These are phyloP conservation scores for Mellivora capensis DNA, from an alignment of 2,113 vertebrate species.

Conservation along the genomic window DNA sequence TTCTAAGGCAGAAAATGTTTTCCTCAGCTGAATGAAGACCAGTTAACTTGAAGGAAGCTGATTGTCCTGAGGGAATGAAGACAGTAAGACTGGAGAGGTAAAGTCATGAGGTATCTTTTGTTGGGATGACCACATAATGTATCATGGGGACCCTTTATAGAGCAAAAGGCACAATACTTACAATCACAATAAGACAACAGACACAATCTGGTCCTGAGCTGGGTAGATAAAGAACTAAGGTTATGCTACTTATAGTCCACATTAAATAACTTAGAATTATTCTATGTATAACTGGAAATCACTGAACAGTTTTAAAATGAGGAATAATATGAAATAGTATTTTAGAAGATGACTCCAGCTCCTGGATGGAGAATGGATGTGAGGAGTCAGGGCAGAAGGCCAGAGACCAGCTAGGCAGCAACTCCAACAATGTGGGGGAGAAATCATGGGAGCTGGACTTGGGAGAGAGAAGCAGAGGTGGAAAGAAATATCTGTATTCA, in stretches of 20 bases:
- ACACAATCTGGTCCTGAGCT: background rate
- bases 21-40: background rate
- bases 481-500: background rate
- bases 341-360: background rate
- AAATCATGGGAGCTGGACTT: background rate
- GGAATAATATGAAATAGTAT: background rate
- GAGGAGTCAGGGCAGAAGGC: background rate
- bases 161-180: background rate
- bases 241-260: background rate
- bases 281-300: background rate
- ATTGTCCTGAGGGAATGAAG: background rate
- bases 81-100: background rate
- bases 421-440: background rate
- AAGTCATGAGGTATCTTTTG: background rate
- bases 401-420: background rate
- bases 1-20: background rate
- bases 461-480: fast-evolving
- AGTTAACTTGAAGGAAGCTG: background rate
- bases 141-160: background rate
- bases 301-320: background rate
- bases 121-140: background rate
- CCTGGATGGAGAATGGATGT: background rate
- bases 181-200: background rate
- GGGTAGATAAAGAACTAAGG: background rate
- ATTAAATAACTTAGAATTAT: background rate